Evolutionary conservation across 1,140 invertebrate genomes (phyloP), one percentile per base, ranked within the genome.

Genomic region (Episyrphus balteatus): DNA sequence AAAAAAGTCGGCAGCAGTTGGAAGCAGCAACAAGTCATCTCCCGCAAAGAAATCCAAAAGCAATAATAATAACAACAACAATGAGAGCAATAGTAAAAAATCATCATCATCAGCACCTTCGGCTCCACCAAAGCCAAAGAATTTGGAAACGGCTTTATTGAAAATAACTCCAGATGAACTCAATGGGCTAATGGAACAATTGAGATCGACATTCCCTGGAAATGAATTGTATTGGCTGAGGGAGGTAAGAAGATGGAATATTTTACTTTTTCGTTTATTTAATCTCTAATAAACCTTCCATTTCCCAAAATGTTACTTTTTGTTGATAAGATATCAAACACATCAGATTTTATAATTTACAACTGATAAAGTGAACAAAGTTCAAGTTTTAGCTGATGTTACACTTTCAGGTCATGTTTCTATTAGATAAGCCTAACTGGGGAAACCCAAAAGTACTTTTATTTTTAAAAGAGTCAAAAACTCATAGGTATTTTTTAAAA

Each of bases 91-190:
- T 5, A n/a, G n/a, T n/a, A 53, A 53, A 45, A 40, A 37, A 13
- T 15, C 51, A 36, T 9, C 46, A 9, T 15, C 32, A 39, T 30
- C 46, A 5, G 36, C 75, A 57, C 63, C 70, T 15, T 56, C 69
- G 11, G 75, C 74, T 62, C 67, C 73, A 1, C 81, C 82, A 58
- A 70, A 68, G 44, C 77, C 79, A 17, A 84, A 82, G 67, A 77
- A 75, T 31, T 69, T 84, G 40, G 82, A 83, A 58, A 77, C 74
- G 59, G 80, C 79, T 18, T 61, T 84, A 13, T 48, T 43, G 14
- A 45, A 41, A 31, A 58, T 66, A 39, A 61, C 55, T 7, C 37
- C 53, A 5, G 58, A 57, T 42, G 63, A 62, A 39, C 62, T 66
- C 36, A 44, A 51, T 17, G 51, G 51, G 13, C 53, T 64, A 38